These are phyloP conservation scores for Anthrax anthrax DNA, from an alignment of 2,888 invertebrate genomes.

Conservation along the genomic window DNA sequence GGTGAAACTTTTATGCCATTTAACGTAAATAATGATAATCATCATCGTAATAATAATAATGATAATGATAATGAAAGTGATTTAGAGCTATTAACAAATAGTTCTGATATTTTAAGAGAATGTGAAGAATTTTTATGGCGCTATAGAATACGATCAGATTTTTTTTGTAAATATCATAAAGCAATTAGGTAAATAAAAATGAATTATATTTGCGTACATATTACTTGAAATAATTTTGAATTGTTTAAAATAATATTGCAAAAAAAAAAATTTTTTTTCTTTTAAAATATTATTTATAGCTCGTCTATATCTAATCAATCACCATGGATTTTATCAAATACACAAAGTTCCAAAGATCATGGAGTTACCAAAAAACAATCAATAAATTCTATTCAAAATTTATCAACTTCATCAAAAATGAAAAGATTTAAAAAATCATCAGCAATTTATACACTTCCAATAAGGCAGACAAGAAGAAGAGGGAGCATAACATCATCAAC, in stretches of 20 bases:
- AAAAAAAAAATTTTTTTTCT: not conserved
- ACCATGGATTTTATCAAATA: slow-evolving; percentile 7
- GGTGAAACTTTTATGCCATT: slow-evolving; percentile 20
- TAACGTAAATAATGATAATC: slow-evolving; percentile 1
- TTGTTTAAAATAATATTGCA: not conserved
- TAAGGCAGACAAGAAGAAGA: slow-evolving; percentile 19
- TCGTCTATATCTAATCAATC: slow-evolving; percentile 13
- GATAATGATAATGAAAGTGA: slow-evolving; percentile 2
- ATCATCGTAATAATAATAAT: not conserved
- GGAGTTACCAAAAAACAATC: not conserved
- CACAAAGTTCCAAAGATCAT: slow-evolving; percentile 1
- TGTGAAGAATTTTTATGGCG: slow-evolving; percentile 48
- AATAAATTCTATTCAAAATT: not conserved
- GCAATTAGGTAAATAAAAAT: slow-evolving; percentile 37
- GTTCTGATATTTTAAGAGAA: slow-evolving; percentile 32
- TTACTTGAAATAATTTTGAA: slow-evolving; percentile 1
- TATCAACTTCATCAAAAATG: slow-evolving; percentile 14
- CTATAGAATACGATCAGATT: slow-evolving; percentile 58
- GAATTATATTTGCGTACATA: slow-evolving; percentile 13
- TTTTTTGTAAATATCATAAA: slow-evolving; percentile 56
- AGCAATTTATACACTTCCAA: slow-evolving; percentile 30
- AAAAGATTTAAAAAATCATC: slow-evolving; percentile 25
- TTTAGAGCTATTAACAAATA: slow-evolving; percentile 14
- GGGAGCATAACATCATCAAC: slow-evolving; percentile 16
- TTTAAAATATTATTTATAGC: slow-evolving; percentile 6